Evolutionary conservation across 2,888 invertebrate species (phyloP).

Genomic region (Zygaena filipendulae): DNA sequence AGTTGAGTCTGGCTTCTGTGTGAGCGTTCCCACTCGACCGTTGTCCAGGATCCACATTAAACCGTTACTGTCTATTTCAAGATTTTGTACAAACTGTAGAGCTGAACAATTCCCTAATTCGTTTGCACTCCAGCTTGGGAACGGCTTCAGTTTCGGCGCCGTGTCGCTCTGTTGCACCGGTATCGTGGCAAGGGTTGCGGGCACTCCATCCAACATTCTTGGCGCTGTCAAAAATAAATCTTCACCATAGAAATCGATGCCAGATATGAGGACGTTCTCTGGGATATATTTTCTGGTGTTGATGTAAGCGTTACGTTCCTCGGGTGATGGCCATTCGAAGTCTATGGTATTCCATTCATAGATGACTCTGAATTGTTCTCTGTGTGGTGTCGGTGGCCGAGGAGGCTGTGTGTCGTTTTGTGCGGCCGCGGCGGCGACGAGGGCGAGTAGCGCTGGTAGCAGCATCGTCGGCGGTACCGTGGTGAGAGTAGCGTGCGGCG

Average conservation of each 20-base stretch:
- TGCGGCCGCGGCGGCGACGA: conserved; percentile 48
- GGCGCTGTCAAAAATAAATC: conserved; percentile 76
- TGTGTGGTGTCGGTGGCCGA: conserved; percentile 36
- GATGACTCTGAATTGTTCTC: conserved; percentile 73
- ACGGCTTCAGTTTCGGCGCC: conserved; percentile 72
- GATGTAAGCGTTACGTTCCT: conserved; percentile 61
- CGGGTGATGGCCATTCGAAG: conserved; percentile 73
- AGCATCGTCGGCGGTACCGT: conserved; percentile 34
- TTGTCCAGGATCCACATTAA: conserved; percentile 77
- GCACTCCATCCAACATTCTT: conserved; percentile 76
- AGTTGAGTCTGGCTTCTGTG: conserved; percentile 54
- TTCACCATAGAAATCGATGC: conserved; percentile 74
- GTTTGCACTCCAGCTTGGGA: conserved; percentile 79
- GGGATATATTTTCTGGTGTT: conserved; percentile 71
- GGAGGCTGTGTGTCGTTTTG: conserved; percentile 37
- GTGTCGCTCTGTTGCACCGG: conserved; percentile 58
- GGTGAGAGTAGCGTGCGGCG: conserved; percentile 36
- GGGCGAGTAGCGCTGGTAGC: conserved; percentile 33
- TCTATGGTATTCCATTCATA: conserved; percentile 80
- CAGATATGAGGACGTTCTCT: conserved; percentile 74
- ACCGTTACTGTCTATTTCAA: conserved; percentile 78
- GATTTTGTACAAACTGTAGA: conserved; percentile 79
- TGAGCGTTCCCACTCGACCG: conserved; percentile 73
- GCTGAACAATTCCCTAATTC: conserved; percentile 73
- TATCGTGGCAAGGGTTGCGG: conserved; percentile 73